Base-by-base conservation (phyloP, 1,140 invertebrate species). In the Hormaphis cornu region DNA sequence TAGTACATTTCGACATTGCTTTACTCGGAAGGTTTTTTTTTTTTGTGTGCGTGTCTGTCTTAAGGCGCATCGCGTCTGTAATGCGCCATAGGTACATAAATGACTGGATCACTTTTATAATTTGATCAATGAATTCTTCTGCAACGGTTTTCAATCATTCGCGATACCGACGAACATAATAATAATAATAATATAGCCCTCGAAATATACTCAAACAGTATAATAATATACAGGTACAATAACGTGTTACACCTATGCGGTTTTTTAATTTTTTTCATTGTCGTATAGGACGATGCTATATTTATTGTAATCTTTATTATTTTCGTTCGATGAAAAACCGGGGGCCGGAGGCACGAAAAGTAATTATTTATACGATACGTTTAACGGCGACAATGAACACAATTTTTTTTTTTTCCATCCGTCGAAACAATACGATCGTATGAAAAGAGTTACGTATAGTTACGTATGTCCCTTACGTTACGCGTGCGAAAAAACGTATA, bases 311-410 rank as follows among this genome's bases (percentile, higher is more conserved):
- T 30, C 12, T 22, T 35, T 37, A 37, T 42, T 42, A 20, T 46
- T 46, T 66, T 48, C 50, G 40, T 48, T 66, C 42, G 42, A 66
- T 66, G 42, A 48, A 66, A 66, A 66, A 66, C 44, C n/a, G n/a
- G n/a, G n/a, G 42, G 26, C 61, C 28, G 10, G 20, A 48, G 61
- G 44, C 61, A 66, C 44, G 28, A 48, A 66, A 66, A 33, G 44
- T 66, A 66, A 66, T 66, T 66, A 61, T 20, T 42, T 28, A n/a
- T n/a, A n/a, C n/a, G 26, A 44, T 46, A 18, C 61, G 42, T 66
- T 66, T 66, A 66, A 66, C 35, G 28, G 61, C 61, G 61, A 66
- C 61, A 66, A 66, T 66, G 50, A 48, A 66, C 12, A 46, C n/a
- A n/a, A n/a, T n/a, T n/a, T n/a, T n/a, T n/a, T 40, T 58, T 58